Base-by-base conservation (phyloP, 2,113 vertebrate species). In the Pantherophis guttatus region DNA sequence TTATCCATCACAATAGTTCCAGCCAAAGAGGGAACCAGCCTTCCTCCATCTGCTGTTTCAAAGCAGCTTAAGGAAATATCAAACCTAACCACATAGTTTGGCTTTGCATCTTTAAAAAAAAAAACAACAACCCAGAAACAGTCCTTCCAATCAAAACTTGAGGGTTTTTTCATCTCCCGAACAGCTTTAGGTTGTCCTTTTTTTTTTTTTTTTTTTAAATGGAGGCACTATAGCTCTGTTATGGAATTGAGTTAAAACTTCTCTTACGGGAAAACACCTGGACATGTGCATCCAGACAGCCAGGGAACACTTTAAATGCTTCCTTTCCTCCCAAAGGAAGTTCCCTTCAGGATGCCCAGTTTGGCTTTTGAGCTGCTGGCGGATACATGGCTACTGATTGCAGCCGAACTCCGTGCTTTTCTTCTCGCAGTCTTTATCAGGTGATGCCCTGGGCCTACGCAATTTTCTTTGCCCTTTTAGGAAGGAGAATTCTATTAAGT, bases 211-310 rank as follows among this genome's bases (percentile, higher is more conserved):
- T 70, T 62, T 62, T 62, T 62, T 65, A 7, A 55, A 52, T 48
- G 21, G 57, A 44, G 58, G 26, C 5, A 58, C 1, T 39, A 0
- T 0, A 1, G 65, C 19, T 53, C 50, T 89, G 33, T 44, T 39
- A 39, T 81, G 33, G 70, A 81, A 81, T 9, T 8, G 75, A 81
- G 33, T 81, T 44, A 81, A 81, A 48, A 10, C 17, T 21, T 39
- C 75, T 44, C 33, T 39, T 81, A 44, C 0, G 33, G 75, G 33
- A 81, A 81, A 44, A 81, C 75, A 44, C 33, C 75, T 81, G 75
- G 33, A 81, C 3, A 3, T 9, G 33, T 21, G 75, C 75, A 44
- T 81, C 21, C 75, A 44, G 75, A 81, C 75, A 81, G 17, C 3
- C 33, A 3, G 33, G 8, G 75, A 81, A 81, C 17, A 21, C 75